Percentiles rank a stretch among this genome's conserved stretches.
Conservation (phyloP, 1,140 invertebrate genomes). For the Zaprionus tsacasi region DNA sequence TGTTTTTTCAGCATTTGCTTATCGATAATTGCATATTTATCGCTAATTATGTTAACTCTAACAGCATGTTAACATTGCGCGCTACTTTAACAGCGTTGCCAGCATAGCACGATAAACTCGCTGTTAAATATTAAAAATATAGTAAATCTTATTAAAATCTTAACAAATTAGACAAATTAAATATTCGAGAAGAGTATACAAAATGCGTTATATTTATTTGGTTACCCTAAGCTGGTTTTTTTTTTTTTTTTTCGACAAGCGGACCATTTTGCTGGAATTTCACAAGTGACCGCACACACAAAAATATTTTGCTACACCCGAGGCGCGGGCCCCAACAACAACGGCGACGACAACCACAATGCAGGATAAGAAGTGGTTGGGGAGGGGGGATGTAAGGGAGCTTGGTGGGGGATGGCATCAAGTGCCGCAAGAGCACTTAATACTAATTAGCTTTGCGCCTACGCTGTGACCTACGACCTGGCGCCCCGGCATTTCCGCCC, state of each 20-base stretch:
- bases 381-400: conserved; percentile 3
- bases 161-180: not conserved
- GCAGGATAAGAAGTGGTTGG: conserved; percentile 7
- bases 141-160: not conserved
- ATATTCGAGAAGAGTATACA: conserved; percentile 26
- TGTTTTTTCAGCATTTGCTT: too few species aligned
- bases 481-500: conserved; percentile 59
- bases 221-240: conserved; percentile 21
- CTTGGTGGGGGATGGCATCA: conserved; percentile 47
- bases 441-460: conserved; percentile 82
- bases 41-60: not conserved
- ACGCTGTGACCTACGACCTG: conserved; percentile 77
- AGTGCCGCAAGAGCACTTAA: conserved; percentile 79
- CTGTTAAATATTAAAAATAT: not conserved
- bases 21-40: not conserved
- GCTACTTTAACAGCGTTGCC: too few species aligned
- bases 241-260: conserved; percentile 15
- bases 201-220: conserved; percentile 1
- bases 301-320: conserved; percentile 78
- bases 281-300: conserved; percentile 80
- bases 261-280: conserved; percentile 69
- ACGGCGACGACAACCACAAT: conserved; percentile 31
- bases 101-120: not conserved
- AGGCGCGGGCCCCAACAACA: conserved; percentile 44
- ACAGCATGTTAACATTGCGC: too few species aligned